These are phyloP conservation scores for Urocyon cinereoargenteus DNA, from an alignment of 2,797 vertebrate species.

Conservation along the genomic window DNA sequence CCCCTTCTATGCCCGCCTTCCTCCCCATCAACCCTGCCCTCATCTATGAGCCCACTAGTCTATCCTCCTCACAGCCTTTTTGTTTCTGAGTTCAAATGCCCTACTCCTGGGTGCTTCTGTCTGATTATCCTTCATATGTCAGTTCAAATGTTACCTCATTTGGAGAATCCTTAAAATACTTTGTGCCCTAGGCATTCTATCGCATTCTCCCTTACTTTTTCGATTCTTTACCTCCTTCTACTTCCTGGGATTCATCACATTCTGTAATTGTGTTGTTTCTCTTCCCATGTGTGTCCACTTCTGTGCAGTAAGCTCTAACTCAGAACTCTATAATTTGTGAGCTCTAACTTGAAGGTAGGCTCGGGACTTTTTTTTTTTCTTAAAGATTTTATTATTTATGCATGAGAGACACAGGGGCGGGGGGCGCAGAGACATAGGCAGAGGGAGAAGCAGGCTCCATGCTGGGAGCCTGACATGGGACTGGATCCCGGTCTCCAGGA, in stretches of 20 bases:
- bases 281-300: background rate
- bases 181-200: background rate
- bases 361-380: background rate
- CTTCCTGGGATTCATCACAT: background rate
- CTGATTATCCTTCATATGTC: background rate
- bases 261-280: background rate
- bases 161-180: background rate
- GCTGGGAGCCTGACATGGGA: too few species aligned
- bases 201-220: background rate
- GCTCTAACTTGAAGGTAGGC: background rate
- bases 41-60: background rate
- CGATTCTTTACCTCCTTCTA: background rate
- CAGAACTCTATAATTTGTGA: background rate
- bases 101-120: background rate
- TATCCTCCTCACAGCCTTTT: background rate
- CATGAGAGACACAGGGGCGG: too few species aligned
- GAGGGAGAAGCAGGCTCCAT: too few species aligned
- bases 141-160: background rate
- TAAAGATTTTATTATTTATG: too few species aligned
- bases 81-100: too few species aligned
- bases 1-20: background rate
- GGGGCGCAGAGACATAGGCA: too few species aligned
- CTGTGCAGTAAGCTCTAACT: background rate
- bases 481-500: too few species aligned
- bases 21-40: background rate